phyloP scores from a whole-genome alignment of 1,140 invertebrate genomes.

The Drosophila littoralis region DNA sequence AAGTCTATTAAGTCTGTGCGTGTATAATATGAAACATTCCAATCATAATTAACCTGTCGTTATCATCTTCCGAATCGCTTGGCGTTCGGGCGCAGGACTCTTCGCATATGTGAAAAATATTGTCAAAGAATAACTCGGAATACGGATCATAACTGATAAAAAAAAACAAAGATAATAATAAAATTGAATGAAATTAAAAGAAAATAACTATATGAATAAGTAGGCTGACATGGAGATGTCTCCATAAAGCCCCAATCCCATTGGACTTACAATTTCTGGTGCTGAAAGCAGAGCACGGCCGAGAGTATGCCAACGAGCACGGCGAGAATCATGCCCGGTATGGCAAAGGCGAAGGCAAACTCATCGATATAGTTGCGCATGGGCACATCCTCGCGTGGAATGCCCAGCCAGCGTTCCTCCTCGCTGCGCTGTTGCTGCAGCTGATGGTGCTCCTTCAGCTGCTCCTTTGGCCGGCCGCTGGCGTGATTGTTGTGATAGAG shows the following conservation, averaged over 20 bases:
- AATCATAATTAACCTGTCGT: constrained; percentile 63
- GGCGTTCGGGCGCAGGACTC: constrained; percentile 65
- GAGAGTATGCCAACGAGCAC: constrained; percentile 88
- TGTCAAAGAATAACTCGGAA: constrained; percentile 82
- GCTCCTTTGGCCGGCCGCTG: constrained; percentile 51
- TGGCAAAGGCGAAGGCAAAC: constrained; percentile 89
- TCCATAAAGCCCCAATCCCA: not conserved
- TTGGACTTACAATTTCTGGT: constrained; percentile 90
- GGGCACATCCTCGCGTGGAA: constrained; percentile 87
- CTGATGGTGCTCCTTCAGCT: constrained; percentile 40
- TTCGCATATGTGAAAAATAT: constrained; percentile 84
- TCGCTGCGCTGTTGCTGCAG: constrained; percentile 37
- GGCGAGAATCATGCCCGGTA: constrained; percentile 89
- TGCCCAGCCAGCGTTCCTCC: constrained; percentile 62
- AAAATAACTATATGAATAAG: constrained; percentile 4
- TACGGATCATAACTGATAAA: constrained; percentile 74
- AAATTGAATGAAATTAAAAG: constrained; percentile 25
- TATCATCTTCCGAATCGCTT: constrained; percentile 52
- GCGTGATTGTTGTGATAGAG: constrained; percentile 69
- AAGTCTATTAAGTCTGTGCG: not conserved
- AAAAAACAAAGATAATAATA: constrained; percentile 38
- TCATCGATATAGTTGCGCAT: constrained; percentile 89
- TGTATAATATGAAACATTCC: not conserved
- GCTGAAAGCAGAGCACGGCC: constrained; percentile 90
- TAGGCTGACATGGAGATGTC: no score